These are phyloP conservation scores for Teleogryllus oceanicus DNA, from an alignment of 2,888 invertebrate species.

Conservation along the genomic window DNA sequence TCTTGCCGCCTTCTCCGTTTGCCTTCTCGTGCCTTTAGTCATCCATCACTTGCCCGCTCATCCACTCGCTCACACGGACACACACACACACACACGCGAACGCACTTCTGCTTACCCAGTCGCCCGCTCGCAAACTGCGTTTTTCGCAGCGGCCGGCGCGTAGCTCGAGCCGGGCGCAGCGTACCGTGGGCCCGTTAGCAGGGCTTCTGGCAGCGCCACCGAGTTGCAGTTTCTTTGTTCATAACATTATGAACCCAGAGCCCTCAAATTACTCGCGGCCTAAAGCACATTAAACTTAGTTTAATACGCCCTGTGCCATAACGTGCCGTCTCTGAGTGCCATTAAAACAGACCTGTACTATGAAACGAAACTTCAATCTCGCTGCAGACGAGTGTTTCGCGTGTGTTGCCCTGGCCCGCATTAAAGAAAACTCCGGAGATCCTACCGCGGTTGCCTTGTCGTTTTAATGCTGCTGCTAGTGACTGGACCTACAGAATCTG, in stretches of 20 bases:
- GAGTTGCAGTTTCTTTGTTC: not conserved
- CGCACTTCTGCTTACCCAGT: no score
- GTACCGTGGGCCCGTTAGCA: no score
- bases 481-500: no score
- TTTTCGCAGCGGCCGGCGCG: no score
- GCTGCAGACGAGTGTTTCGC: not conserved
- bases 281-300: conserved; percentile 18
- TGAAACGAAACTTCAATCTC: conserved; percentile 9
- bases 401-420: not conserved
- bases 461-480: no score
- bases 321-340: not conserved
- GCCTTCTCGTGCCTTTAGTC: no score
- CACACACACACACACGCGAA: no score
- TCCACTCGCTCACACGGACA: no score
- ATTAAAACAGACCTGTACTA: conserved; percentile 1
- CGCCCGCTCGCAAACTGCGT: no score
- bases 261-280: conserved; percentile 10
- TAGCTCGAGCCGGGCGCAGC: no score
- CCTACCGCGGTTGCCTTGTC: not conserved
- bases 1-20: no score
- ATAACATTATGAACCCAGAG: not conserved
- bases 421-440: not conserved
- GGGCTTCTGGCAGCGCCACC: not conserved
- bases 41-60: no score
- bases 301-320: conserved; percentile 18